Percentiles rank a stretch among this genome's conserved stretches.
phyloP scores from a whole-genome alignment of 2,113 vertebrate species.

The Seriola quinqueradiata region DNA sequence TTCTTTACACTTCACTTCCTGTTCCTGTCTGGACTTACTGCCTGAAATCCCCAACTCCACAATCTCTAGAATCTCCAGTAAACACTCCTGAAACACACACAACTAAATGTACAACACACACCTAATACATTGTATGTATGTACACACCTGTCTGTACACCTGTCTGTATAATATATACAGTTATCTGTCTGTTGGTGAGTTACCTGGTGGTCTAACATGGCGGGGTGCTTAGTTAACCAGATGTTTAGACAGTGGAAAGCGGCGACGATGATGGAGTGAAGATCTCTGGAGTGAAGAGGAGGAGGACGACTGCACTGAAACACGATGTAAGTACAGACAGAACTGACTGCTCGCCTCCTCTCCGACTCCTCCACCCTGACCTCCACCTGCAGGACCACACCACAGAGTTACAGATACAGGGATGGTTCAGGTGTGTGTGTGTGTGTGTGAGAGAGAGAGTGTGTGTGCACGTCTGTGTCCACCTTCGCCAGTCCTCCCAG shows the following conservation, averaged over 20 bases:
- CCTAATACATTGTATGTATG: too few species aligned
- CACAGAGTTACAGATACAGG: not conserved
- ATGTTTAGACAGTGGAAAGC: constrained; percentile 95
- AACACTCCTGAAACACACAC: constrained; percentile 87
- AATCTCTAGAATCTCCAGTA: constrained; percentile 94
- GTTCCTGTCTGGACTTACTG: constrained; percentile 91
- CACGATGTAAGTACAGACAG: constrained; percentile 92
- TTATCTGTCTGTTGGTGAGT: not conserved
- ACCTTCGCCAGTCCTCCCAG: constrained; percentile 96
- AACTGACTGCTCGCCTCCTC: constrained; percentile 87
- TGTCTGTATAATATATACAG: too few species aligned
- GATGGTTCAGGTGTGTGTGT: not conserved
- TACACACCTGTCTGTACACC: too few species aligned
- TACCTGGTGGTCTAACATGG: constrained; percentile 94
- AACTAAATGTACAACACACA: not conserved
- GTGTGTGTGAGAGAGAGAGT: not conserved
- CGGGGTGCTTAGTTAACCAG: constrained; percentile 92
- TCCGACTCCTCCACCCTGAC: constrained; percentile 88
- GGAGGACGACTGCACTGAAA: constrained; percentile 95
- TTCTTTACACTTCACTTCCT: constrained; percentile 92
- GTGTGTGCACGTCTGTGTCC: constrained; percentile 12
- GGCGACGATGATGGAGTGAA: constrained; percentile 97
- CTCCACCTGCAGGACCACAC: constrained; percentile 82
- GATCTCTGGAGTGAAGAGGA: constrained; percentile 93
- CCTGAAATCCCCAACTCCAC: constrained; percentile 96